Percentiles rank a stretch among this genome's conserved stretches.
Evolutionary conservation across 2,888 invertebrate species (phyloP).

Genomic region (Blastobasis adustella): DNA sequence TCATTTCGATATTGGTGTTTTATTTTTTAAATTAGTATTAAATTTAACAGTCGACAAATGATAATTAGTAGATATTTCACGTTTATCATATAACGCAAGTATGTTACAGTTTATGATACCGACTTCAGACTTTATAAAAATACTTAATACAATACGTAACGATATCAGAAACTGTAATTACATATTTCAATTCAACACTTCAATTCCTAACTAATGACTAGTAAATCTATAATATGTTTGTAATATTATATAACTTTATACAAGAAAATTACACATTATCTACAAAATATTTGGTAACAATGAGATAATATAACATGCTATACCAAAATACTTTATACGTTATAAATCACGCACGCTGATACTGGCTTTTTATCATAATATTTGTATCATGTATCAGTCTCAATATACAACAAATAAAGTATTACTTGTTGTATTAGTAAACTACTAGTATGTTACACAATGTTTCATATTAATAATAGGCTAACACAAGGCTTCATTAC

Average conservation of each 20-base stretch:
- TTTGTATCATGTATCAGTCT: constrained; percentile 61
- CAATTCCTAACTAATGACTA: constrained; percentile 67
- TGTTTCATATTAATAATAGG: constrained; percentile 32
- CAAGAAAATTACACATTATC: constrained; percentile 43
- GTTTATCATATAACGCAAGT: too few species aligned
- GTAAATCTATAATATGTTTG: constrained; percentile 53
- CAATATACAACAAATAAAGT: constrained; percentile 40
- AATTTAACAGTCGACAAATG: constrained; percentile 48
- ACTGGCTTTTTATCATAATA: constrained; percentile 50
- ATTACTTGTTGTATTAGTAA: constrained; percentile 10
- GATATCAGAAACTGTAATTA: constrained; percentile 29
- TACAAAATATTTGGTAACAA: constrained; percentile 74
- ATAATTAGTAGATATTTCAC: constrained; percentile 5
- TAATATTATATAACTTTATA: constrained; percentile 31
- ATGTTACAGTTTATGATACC: background rate
- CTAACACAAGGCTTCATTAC: constrained; percentile 36
- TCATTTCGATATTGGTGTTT: constrained; percentile 39
- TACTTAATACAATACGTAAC: background rate
- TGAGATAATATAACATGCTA: constrained; percentile 59
- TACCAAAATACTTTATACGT: constrained; percentile 63
- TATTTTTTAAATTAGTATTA: constrained; percentile 47
- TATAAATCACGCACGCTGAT: constrained; percentile 40
- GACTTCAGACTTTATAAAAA: background rate
- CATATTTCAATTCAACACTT: constrained; percentile 45
- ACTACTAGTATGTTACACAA: constrained; percentile 6